Conservation (phyloP, 2,888 invertebrate genomes). For the Mesorhabditis sp. region DNA sequence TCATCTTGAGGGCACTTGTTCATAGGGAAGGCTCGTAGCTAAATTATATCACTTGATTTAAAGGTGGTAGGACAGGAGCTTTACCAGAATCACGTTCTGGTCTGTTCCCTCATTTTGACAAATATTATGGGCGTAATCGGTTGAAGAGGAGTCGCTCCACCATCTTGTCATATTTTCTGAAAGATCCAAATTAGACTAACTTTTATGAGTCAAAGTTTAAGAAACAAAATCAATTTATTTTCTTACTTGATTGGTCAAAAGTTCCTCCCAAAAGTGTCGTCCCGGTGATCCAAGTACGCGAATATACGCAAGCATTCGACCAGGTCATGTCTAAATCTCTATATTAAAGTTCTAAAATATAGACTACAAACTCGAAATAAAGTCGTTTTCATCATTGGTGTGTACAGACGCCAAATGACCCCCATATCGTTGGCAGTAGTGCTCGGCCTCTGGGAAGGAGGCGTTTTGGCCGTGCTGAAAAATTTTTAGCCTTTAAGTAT, state of each 20-base stretch:
- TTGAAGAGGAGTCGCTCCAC: not conserved
- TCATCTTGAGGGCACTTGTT: not conserved
- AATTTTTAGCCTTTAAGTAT: not conserved
- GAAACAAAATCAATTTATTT: not conserved
- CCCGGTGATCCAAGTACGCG: not conserved
- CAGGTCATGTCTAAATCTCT: not conserved
- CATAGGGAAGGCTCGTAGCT: not conserved
- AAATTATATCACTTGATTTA: not conserved
- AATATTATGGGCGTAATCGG: constrained; percentile 6
- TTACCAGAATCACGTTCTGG: not conserved
- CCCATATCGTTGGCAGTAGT: not conserved
- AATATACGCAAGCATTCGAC: not conserved
- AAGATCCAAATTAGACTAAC: not conserved
- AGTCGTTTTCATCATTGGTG: not conserved
- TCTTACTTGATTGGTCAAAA: constrained; percentile 1
- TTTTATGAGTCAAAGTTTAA: not conserved
- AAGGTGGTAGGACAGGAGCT: not conserved
- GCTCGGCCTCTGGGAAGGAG: not conserved
- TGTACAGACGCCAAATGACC: not conserved
- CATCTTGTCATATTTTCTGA: not conserved
- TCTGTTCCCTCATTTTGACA: constrained; percentile 3
- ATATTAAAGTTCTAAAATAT: no score
- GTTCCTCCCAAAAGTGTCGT: constrained; percentile 1
- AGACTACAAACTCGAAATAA: not conserved
- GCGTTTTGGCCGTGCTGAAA: constrained; percentile 3